Evolutionary conservation across 2,797 vertebrate species (phyloP), one percentile per base, ranked within the genome.

Genomic region (Rhinogobio ventralis): DNA sequence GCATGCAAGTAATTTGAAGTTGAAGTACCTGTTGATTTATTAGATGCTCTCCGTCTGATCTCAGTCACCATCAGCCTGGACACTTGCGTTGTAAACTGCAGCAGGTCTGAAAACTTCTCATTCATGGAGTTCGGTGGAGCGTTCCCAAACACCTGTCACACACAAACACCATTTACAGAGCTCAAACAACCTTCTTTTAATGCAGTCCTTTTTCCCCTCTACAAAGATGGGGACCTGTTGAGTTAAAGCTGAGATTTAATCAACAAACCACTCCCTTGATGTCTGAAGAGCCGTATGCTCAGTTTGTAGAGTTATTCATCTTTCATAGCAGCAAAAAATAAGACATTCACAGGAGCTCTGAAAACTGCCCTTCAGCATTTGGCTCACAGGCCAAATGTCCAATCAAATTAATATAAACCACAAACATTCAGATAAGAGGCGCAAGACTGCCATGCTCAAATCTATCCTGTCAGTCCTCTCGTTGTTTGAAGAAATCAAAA

Each of bases 41-140:
- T 99, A 0, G 98, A 99, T 15, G 98, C 98, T 92, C 98, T 95
- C 78, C 98, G 95, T 88, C 98, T 95, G 94, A 99, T 99, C 94
- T 99, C 98, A 0, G 98, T 99, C 93, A 99, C 98, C 98, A 99
- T 99, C 86, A 99, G 91, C 68, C 98, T 95, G 68, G 98, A 99
- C 75, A 99, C 98, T 94, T 99, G 98, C 62, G 98, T 99, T 91
- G 98, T 99, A 94, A 99, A 99, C 94, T 99, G 98, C 87, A 99
- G 96, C 91, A 99, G 96, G 93, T 99, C 98, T 9, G 97, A 96
- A 92, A 99, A 99, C 90, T 99, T 99, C 92, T 99, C 98, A 39
- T 93, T 98, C 98, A 99, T 99, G 87, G 95, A 97, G 95, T 94
- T 97, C 84, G 98, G 97, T 1, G 97, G 97, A 91, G 97, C 97